Evolutionary conservation across 2,888 invertebrate genomes (phyloP).

Genomic region (Cephus rjabovi): DNA sequence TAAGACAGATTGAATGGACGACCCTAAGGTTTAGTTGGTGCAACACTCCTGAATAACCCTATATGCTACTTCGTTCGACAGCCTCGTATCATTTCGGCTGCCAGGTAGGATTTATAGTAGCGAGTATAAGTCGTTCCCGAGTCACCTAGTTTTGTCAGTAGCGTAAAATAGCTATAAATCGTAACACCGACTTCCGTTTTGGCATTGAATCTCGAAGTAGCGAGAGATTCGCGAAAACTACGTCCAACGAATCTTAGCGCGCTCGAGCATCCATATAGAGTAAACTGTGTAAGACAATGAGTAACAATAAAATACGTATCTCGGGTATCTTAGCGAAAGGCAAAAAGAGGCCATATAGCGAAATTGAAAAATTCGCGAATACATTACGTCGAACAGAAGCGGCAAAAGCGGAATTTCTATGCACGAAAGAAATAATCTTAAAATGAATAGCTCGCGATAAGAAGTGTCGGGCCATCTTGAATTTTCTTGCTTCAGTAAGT

Average conservation of each 20-base stretch:
- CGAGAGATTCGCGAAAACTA: background rate
- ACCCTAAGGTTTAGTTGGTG: background rate
- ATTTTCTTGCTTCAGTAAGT: background rate
- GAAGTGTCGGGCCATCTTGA: background rate
- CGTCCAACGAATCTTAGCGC: background rate
- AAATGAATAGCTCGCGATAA: background rate
- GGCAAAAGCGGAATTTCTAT: constrained; percentile 80
- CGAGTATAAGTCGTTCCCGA: constrained; percentile 31
- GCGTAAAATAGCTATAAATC: constrained; percentile 38
- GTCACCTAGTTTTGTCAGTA: constrained; percentile 37
- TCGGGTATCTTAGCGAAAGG: background rate
- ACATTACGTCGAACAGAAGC: constrained; percentile 78
- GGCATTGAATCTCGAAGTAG: constrained; percentile 29
- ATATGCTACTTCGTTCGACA: background rate
- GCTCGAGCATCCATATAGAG: background rate
- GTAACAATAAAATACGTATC: too few relatives aligned
- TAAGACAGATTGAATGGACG: background rate
- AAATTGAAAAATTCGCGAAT: background rate
- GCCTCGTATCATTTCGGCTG: background rate
- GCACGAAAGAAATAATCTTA: constrained; percentile 42
- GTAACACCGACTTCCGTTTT: constrained; percentile 31
- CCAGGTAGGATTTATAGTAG: background rate
- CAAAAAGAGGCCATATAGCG: background rate
- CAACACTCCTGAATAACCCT: background rate
- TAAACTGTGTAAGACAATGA: background rate